A percentile compares a stretch with the other conserved stretches of the same genome.
These are phyloP conservation scores for Hydriomena furcata DNA, from an alignment of 2,888 invertebrate genomes.

Conservation along the genomic window DNA sequence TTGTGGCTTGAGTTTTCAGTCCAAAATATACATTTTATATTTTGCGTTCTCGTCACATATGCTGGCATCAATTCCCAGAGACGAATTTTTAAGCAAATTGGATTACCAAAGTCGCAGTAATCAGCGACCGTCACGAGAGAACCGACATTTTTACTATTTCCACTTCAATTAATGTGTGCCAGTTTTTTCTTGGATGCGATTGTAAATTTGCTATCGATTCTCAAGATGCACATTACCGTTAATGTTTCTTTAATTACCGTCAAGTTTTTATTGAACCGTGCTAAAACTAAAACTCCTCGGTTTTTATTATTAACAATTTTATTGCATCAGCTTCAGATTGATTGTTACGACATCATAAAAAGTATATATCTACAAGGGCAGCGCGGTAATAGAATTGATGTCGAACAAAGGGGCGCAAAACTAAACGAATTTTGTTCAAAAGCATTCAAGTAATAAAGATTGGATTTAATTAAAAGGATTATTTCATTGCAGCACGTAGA, in stretches of 20 bases:
- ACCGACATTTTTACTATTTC: slow-evolving; percentile 40
- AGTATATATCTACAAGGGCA: slow-evolving; percentile 37
- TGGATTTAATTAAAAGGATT: slow-evolving; percentile 36
- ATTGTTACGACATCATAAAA: slow-evolving; percentile 45
- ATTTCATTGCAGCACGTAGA: slow-evolving; percentile 28
- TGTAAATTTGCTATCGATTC: slow-evolving; percentile 9
- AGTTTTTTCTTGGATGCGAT: slow-evolving; percentile 19
- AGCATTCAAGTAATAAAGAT: slow-evolving; percentile 33
- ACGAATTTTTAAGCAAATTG: slow-evolving; percentile 32
- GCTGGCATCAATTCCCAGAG: slow-evolving; percentile 31
- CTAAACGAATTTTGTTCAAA: slow-evolving; percentile 38
- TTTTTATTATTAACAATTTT: slow-evolving; percentile 30
- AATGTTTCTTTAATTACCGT: slow-evolving; percentile 37
- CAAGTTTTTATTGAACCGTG: slow-evolving; percentile 38
- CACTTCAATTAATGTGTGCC: slow-evolving; percentile 49
- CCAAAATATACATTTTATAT: slow-evolving; percentile 36
- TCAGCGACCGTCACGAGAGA: slow-evolving; percentile 36
- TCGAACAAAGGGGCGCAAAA: slow-evolving; percentile 32
- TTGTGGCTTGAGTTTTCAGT: slow-evolving; percentile 29
- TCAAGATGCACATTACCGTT: slow-evolving; percentile 34
- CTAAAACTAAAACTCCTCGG: slow-evolving; percentile 36
- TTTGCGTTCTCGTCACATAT: slow-evolving; percentile 34
- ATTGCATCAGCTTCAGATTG: slow-evolving; percentile 38
- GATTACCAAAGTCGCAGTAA: slow-evolving; percentile 31
- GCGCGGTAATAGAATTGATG: slow-evolving; percentile 33